Percentiles rank a stretch among this genome's conserved stretches.
Conservation (phyloP, 53 echinoderm and acorn worm species). For the Zoroaster sp. region DNA sequence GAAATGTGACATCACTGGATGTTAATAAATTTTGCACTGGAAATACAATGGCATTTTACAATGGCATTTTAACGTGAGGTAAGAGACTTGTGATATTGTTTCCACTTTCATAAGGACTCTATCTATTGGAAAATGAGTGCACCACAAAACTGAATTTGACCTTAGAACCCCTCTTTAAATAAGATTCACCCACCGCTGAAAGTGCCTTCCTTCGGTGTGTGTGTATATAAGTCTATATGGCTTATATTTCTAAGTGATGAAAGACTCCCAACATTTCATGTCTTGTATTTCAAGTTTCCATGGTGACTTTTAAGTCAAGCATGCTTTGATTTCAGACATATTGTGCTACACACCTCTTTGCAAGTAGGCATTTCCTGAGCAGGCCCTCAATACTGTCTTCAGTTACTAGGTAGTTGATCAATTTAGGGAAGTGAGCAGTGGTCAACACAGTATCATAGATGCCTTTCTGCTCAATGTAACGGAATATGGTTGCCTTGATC, state of each 20-base stretch:
- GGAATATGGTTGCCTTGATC: slow-evolving; percentile 62
- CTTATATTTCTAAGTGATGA: background rate
- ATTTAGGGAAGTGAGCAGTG: slow-evolving; percentile 53
- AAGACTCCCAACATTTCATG: background rate
- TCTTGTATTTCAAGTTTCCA: background rate
- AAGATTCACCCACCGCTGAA: too few relatives aligned
- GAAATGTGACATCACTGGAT: too few relatives aligned
- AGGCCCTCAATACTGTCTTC: slow-evolving; percentile 59
- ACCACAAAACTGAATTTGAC: too few relatives aligned
- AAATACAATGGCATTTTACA: too few relatives aligned
- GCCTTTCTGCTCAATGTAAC: slow-evolving; percentile 38
- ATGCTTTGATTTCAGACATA: too few relatives aligned
- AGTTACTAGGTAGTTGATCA: slow-evolving; percentile 64
- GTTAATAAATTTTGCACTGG: too few relatives aligned
- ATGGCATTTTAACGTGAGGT: too few relatives aligned
- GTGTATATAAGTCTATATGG: background rate
- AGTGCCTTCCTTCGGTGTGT: background rate
- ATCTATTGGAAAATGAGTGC: too few relatives aligned
- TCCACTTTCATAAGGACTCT: too few relatives aligned
- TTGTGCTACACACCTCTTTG: slow-evolving; percentile 53
- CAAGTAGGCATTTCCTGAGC: slow-evolving; percentile 33
- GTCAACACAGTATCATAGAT: slow-evolving; percentile 46
- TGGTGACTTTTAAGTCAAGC: background rate
- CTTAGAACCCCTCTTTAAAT: too few relatives aligned
- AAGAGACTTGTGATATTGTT: too few relatives aligned